Conservation (phyloP, 1,140 invertebrate species). For the Eueides isabella region DNA sequence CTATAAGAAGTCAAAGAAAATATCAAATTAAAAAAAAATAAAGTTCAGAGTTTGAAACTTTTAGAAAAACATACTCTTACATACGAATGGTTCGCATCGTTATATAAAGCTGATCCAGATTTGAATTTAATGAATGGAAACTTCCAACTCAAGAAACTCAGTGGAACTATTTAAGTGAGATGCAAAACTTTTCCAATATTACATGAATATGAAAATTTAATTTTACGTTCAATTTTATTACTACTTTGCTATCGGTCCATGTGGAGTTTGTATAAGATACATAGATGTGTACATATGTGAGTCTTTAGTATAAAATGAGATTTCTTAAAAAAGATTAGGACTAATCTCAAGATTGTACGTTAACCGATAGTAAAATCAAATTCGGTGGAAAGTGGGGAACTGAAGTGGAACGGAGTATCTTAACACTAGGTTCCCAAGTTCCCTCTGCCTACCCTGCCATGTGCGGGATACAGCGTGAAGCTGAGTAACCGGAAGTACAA, state of each 20-base stretch:
- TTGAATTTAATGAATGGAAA: slow-evolving; percentile 39
- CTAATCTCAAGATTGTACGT: too few species aligned
- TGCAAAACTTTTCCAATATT: slow-evolving; percentile 37
- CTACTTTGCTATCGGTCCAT: slow-evolving; percentile 13
- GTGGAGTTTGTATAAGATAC: not conserved
- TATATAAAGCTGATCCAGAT: slow-evolving; percentile 37
- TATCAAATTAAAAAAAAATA: not conserved
- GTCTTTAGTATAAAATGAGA: too few species aligned
- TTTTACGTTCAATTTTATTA: slow-evolving; percentile 33
- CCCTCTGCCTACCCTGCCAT: not conserved
- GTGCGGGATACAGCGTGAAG: not conserved
- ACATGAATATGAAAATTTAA: slow-evolving; percentile 39
- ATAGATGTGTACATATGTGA: too few species aligned
- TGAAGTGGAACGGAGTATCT: not conserved
- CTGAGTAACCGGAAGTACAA: too few species aligned
- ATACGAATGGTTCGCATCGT: slow-evolving; percentile 12
- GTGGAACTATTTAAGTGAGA: slow-evolving; percentile 34
- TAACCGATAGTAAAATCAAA: too few species aligned
- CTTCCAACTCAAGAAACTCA: slow-evolving; percentile 35
- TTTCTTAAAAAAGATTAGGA: too few species aligned
- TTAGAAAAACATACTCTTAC: slow-evolving; percentile 14
- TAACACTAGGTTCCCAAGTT: too few species aligned
- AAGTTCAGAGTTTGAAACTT: not conserved
- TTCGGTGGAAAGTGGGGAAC: not conserved
- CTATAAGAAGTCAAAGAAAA: not conserved